phyloP scores from a whole-genome alignment of 1,140 invertebrate species.

The Bombus picipes region DNA sequence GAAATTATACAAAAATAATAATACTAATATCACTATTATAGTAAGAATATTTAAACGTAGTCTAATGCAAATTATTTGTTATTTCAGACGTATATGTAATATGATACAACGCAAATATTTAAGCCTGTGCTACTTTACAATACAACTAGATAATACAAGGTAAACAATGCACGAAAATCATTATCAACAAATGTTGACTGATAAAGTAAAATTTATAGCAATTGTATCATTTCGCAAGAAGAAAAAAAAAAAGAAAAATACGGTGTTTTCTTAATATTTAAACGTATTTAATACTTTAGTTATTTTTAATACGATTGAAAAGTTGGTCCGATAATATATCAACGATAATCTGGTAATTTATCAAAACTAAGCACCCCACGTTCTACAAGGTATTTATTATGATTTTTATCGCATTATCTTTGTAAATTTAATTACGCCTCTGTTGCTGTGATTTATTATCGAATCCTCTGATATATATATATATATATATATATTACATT shows the following conservation, averaged over 20 bases:
- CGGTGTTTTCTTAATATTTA: neutral
- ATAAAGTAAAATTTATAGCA: constrained; percentile 10
- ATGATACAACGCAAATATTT: neutral
- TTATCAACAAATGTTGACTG: neutral
- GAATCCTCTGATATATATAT: neutral
- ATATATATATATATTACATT: neutral
- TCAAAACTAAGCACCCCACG: neutral
- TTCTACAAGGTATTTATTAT: neutral
- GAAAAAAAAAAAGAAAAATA: no score
- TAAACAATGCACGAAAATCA: neutral
- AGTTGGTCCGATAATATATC: neutral
- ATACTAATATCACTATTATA: no score
- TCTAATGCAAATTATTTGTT: neutral
- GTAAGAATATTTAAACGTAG: neutral
- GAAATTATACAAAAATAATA: no score
- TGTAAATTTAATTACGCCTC: neutral
- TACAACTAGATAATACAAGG: no score
- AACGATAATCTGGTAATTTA: neutral
- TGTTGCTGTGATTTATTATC: neutral
- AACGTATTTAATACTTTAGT: neutral
- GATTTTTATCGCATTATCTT: no score
- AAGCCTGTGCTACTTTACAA: neutral
- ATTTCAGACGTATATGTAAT: neutral
- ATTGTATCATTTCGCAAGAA: neutral
- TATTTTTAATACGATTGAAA: neutral